Base-by-base conservation (phyloP, 2,113 vertebrate genomes). In the Centropus unirufus region DNA sequence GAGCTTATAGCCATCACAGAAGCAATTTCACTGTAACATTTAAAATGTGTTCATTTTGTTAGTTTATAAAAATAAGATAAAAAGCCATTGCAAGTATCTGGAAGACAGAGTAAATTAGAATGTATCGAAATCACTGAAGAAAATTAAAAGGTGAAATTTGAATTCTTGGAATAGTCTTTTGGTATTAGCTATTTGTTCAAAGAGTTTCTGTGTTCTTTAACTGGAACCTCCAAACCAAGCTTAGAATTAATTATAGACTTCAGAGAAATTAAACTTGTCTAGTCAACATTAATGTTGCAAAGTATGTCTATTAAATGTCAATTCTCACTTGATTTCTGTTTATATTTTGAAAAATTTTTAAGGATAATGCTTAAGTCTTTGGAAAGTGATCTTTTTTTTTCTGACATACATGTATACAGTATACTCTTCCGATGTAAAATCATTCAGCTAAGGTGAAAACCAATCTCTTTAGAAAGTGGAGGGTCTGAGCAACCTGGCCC, bases 121-220 rank as follows among this genome's bases (percentile, higher is more conserved):
- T 17, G 58, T 73, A 52, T 83, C 78, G 70, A 95, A 94, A 73
- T 85, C 59, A 77, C n/a, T 80, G 55, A 66, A 87, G 69, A 76
- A 84, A 89, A 63, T 89, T 18, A 11, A 58, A 91, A 79, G 39
- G 34, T 57, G 18, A 76, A 49, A 80, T 90, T 39, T 73, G 22
- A 86, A 68, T 95, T 92, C 36, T 88, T 86, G 42, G 40, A 61
- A 32, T 93, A 83, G 73, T 83, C 51, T 70, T 69, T 73, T 30
- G 46, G 12, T 12, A 58, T 93, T 86, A 70, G 29, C 30, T 49
- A 27, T 90, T 79, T 88, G 68, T 90, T 89, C 58, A 75, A 36
- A 52, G 14, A 61, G 23, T 63, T 34, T 14, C 21, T 68, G 3
- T 67, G 58, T 73, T 68, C 76, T 85, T 12, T 27, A 87, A 78